A percentile compares a stretch with the other conserved stretches of the same genome.
Evolutionary conservation across 2,113 vertebrate species (phyloP).

Genomic region (Gallinago paraguaiae): DNA sequence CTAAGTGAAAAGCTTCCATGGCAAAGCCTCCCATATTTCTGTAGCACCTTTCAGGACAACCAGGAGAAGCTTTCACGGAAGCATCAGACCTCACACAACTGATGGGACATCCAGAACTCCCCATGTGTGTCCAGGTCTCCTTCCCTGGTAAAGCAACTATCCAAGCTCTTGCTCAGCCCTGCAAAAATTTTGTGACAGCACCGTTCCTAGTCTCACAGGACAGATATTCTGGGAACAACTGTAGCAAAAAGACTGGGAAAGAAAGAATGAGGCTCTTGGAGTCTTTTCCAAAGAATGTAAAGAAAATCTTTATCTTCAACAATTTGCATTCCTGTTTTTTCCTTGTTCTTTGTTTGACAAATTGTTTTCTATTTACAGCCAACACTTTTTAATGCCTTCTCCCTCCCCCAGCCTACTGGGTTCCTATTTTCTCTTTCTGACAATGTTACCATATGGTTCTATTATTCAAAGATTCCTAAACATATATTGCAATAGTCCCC

Average conservation of each 20-base stretch:
- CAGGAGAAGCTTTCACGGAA: background rate
- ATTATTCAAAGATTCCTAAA: conserved; percentile 62
- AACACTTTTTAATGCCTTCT: conserved; percentile 47
- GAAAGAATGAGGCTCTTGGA: background rate
- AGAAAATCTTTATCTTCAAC: conserved; percentile 37
- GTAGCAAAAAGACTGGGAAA: background rate
- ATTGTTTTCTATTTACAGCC: conserved; percentile 66
- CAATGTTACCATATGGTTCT: conserved; percentile 67
- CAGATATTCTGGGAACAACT: background rate
- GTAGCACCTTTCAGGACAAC: background rate
- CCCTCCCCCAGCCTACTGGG: conserved; percentile 18
- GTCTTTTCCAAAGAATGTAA: background rate
- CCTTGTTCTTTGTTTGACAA: conserved; percentile 58
- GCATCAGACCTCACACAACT: background rate
- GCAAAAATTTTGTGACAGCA: background rate
- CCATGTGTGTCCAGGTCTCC: fast-evolving
- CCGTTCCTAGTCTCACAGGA: background rate
- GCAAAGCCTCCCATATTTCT: background rate
- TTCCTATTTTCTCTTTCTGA: conserved; percentile 56
- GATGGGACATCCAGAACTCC: background rate
- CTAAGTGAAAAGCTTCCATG: background rate
- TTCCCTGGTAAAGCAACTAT: background rate
- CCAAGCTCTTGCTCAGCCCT: background rate
- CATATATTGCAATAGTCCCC: conserved; percentile 22
- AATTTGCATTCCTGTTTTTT: conserved; percentile 9